Percentiles rank a stretch among this genome's conserved stretches.
phyloP scores from a whole-genome alignment of 2,797 vertebrate genomes.

The Amblyraja radiata region DNA sequence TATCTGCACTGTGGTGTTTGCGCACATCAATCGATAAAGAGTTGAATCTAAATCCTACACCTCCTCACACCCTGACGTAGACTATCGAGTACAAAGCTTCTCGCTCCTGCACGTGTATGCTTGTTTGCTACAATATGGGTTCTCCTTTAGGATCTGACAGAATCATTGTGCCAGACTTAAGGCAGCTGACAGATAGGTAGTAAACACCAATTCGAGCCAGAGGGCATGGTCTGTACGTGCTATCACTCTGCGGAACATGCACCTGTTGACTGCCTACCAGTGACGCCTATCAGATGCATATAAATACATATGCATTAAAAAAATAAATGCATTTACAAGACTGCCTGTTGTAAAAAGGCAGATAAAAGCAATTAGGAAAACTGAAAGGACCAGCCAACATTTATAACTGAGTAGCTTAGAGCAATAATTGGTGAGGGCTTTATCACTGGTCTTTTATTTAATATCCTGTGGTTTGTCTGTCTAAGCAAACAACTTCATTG shows the following conservation, averaged over 20 bases:
- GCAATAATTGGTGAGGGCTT: neutral
- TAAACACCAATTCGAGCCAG: neutral
- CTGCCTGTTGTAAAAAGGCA: constrained; percentile 42
- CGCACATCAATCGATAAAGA: constrained; percentile 45
- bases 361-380: constrained; percentile 51
- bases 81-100: constrained; percentile 42
- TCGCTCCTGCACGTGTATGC: constrained; percentile 27
- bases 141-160: constrained; percentile 50
- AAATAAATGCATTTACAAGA: constrained; percentile 36
- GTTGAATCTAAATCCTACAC: constrained; percentile 49
- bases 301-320: neutral
- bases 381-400: constrained; percentile 39
- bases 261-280: constrained; percentile 52
- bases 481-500: constrained; percentile 47
- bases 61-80: constrained; percentile 42
- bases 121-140: constrained; percentile 42
- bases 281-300: constrained; percentile 44
- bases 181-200: constrained; percentile 41
- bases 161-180: constrained; percentile 41
- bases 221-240: constrained; percentile 37
- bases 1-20: neutral
- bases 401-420: constrained; percentile 11
- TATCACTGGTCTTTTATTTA: constrained; percentile 45
- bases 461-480: constrained; percentile 50
- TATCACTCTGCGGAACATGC: constrained; percentile 42